These are phyloP conservation scores for Teleogryllus occipitalis DNA, from an alignment of 1,140 invertebrate species.

Conservation along the genomic window DNA sequence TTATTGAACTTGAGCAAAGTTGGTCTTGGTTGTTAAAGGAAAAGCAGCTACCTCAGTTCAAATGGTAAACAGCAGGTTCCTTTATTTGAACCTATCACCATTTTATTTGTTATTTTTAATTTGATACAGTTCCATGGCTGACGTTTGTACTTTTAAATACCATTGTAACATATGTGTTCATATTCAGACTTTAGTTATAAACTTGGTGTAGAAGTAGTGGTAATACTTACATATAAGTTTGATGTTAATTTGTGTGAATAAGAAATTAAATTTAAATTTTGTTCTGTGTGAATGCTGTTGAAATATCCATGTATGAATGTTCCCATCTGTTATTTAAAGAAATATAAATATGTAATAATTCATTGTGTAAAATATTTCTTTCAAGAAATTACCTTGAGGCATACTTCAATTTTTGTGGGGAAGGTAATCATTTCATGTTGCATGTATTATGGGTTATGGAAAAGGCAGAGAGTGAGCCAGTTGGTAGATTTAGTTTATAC, in stretches of 20 bases:
- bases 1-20: too few relatives aligned
- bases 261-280: background rate
- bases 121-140: background rate
- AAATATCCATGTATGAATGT: background rate
- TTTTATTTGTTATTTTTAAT: background rate
- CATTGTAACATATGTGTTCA: constrained; percentile 5
- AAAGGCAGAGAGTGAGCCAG: too few relatives aligned
- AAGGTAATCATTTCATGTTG: too few relatives aligned
- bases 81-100: background rate
- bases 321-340: constrained; percentile 5
- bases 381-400: too few relatives aligned
- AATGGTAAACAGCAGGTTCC: background rate
- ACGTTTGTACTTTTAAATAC: background rate
- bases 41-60: background rate
- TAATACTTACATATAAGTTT: background rate
- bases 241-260: background rate
- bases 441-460: too few relatives aligned
- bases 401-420: too few relatives aligned
- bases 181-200: background rate
- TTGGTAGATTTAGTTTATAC: too few relatives aligned
- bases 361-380: too few relatives aligned
- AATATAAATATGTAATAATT: constrained; percentile 4
- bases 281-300: constrained; percentile 1
- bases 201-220: background rate
- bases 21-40: too few relatives aligned